These are phyloP conservation scores for Archilochus colubris DNA, from an alignment of 2,113 vertebrate genomes.

Conservation along the genomic window DNA sequence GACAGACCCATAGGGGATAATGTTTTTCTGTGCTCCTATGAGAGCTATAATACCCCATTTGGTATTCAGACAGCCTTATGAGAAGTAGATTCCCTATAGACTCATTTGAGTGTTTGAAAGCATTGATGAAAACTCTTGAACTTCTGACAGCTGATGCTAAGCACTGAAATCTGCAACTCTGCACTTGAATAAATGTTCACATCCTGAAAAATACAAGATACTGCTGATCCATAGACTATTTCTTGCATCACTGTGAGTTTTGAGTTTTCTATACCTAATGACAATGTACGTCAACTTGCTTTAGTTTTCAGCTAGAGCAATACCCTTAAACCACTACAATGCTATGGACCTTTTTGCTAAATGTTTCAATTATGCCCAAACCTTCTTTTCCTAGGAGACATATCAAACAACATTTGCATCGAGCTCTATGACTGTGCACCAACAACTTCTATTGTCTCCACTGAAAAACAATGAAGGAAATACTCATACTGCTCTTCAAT, in stretches of 20 bases:
- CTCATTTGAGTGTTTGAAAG: conserved; percentile 29
- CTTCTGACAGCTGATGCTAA: conserved; percentile 6
- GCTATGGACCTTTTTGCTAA: neutral
- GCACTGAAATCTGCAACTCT: conserved; percentile 4
- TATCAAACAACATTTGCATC: neutral
- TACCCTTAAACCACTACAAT: neutral
- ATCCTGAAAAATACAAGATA: neutral
- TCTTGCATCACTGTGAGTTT: neutral
- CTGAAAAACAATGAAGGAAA: neutral
- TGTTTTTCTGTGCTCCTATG: neutral
- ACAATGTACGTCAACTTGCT: neutral
- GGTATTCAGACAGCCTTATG: conserved; percentile 18
- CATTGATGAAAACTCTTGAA: neutral
- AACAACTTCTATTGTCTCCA: neutral
- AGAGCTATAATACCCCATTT: conserved; percentile 24
- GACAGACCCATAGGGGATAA: conserved; percentile 30
- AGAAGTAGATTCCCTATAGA: conserved; percentile 41
- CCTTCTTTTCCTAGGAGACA: neutral
- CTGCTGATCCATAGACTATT: conserved; percentile 2
- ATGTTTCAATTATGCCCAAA: neutral
- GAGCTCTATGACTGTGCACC: neutral
- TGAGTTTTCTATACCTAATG: neutral
- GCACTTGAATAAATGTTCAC: neutral
- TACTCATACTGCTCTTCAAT: neutral
- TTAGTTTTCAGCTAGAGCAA: neutral